phyloP scores from a whole-genome alignment of 2,113 vertebrate genomes.

The Pholis gunnellus region DNA sequence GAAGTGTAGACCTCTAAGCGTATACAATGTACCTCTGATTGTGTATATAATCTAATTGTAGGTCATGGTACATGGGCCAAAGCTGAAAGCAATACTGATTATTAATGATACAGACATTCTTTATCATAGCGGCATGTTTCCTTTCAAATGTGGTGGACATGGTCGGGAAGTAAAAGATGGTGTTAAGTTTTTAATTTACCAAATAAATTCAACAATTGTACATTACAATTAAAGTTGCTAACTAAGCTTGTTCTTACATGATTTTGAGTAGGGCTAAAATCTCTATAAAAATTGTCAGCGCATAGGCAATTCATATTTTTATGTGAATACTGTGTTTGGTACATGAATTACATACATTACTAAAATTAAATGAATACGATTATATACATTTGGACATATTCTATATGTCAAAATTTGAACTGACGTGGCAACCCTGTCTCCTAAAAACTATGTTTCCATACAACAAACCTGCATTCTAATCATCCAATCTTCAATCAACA shows the following conservation, averaged over 20 bases:
- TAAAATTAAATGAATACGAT: background rate
- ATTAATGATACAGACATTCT: background rate
- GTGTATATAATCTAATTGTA: background rate
- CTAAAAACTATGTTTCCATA: background rate
- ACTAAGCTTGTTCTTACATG: background rate
- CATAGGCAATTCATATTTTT: background rate
- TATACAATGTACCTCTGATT: slow-evolving; percentile 27
- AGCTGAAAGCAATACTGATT: background rate
- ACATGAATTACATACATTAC: background rate
- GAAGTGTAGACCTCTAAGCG: slow-evolving; percentile 46
- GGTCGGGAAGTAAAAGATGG: slow-evolving; percentile 14
- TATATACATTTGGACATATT: background rate
- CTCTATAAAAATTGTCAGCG: background rate
- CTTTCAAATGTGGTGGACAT: background rate
- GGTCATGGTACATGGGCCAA: slow-evolving; percentile 36
- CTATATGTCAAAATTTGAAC: background rate
- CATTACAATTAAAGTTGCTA: background rate
- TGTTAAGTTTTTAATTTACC: background rate
- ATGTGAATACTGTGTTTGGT: background rate
- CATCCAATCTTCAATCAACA: no score
- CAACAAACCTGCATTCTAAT: background rate
- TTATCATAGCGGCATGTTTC: background rate
- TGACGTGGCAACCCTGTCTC: background rate
- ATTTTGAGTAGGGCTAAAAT: background rate
- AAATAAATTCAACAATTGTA: background rate